These are phyloP conservation scores for Phasia obesa DNA, from an alignment of 2,888 invertebrate genomes.

Conservation along the genomic window DNA sequence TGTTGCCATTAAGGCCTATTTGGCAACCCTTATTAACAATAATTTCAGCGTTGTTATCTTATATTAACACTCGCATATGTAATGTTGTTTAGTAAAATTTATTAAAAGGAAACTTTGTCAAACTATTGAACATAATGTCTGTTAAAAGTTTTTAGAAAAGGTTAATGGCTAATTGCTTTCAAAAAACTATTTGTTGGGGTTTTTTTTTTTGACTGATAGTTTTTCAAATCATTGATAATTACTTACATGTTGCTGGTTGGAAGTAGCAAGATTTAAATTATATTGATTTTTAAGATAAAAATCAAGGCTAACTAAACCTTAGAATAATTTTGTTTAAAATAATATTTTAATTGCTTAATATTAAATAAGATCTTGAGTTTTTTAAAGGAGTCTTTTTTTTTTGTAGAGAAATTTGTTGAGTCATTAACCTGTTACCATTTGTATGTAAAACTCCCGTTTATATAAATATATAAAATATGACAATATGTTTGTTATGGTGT, in stretches of 20 bases:
- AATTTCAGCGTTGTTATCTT: constrained; percentile 35
- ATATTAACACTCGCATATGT: not conserved
- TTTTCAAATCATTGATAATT: no score
- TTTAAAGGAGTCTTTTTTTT: no score
- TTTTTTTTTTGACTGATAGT: no score
- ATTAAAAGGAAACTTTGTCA: not conserved
- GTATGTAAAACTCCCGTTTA: constrained; percentile 35
- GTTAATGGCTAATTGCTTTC: constrained; percentile 17
- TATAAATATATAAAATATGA: constrained; percentile 12
- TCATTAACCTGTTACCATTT: constrained; percentile 53
- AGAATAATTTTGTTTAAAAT: not conserved
- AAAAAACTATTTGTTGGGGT: constrained; percentile 3
- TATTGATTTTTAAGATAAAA: no score
- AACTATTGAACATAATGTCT: constrained; percentile 20
- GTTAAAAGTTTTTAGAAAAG: constrained; percentile 9
- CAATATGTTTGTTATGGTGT: not conserved
- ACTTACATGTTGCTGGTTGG: no score
- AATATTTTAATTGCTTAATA: constrained; percentile 4
- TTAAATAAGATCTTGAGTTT: not conserved
- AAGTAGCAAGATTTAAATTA: no score
- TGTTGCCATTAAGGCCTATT: not conserved
- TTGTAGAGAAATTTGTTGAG: constrained; percentile 23
- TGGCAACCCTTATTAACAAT: constrained; percentile 42
- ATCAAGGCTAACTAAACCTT: no score
- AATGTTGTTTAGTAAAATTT: not conserved